phyloP scores from a whole-genome alignment of 1,140 invertebrate genomes.

The Calliopsis andreniformis region DNA sequence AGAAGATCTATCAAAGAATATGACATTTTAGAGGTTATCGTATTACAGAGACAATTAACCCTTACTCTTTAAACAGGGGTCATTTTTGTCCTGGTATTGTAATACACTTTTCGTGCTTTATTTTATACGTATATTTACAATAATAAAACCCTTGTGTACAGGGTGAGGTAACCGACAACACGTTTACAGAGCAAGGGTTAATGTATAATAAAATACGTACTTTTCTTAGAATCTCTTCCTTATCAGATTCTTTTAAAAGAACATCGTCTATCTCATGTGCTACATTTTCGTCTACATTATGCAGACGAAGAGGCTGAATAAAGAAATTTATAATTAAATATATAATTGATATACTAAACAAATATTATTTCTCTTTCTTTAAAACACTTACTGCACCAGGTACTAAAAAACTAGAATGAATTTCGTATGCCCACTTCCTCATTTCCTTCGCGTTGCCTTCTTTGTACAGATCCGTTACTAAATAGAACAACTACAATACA shows the following conservation, averaged over 20 bases:
- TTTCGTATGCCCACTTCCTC: constrained; percentile 98
- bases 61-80: no score
- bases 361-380: constrained; percentile 12
- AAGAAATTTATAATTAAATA: constrained; percentile 51
- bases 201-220: constrained; percentile 76
- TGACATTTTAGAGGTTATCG: constrained; percentile 40
- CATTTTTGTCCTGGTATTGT: no score
- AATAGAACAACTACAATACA: constrained; percentile 90
- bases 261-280: constrained; percentile 94
- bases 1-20: constrained; percentile 85
- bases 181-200: no score
- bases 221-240: constrained; percentile 93
- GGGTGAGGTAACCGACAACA: no score
- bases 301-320: constrained; percentile 88
- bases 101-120: no score
- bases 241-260: constrained; percentile 90
- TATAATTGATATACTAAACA: background rate
- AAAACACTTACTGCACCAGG: constrained; percentile 88
- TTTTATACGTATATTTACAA: no score
- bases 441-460: constrained; percentile 93
- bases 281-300: constrained; percentile 92
- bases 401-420: constrained; percentile 97
- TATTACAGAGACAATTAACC: background rate
- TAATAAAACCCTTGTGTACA: no score
- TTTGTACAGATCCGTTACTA: constrained; percentile 92